Conservation (phyloP, 2,797 vertebrate genomes). For the Darevskia mixta region DNA sequence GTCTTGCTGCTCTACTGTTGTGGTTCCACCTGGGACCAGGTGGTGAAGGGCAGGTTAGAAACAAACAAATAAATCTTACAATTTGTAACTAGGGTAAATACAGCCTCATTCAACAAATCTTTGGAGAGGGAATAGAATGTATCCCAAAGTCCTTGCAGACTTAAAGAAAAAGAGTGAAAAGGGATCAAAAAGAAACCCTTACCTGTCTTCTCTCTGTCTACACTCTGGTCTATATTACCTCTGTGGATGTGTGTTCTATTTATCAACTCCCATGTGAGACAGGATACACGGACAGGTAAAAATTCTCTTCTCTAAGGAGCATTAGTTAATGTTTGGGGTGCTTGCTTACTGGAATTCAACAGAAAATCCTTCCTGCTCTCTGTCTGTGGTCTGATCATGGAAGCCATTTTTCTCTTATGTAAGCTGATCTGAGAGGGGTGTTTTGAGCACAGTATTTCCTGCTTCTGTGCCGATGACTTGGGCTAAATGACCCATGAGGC, state of each 20-base stretch:
- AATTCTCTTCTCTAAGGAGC: not conserved
- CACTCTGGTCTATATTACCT: constrained; percentile 8
- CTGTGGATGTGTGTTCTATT: not conserved
- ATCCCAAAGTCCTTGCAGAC: not conserved
- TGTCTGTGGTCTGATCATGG: constrained; percentile 1
- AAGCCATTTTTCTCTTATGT: constrained; percentile 9
- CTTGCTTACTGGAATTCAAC: not conserved
- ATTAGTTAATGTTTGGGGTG: not conserved
- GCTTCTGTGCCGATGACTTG: not conserved
- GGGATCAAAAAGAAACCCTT: not conserved
- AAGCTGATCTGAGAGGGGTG: not conserved
- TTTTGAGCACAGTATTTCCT: not conserved
- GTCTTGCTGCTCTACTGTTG: too few relatives aligned
- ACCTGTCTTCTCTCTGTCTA: not conserved
- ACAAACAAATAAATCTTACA: too few relatives aligned
- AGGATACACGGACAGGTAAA: not conserved
- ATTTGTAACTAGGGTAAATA: not conserved
- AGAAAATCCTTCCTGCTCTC: not conserved
- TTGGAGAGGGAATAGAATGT: not conserved
- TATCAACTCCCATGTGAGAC: not conserved
- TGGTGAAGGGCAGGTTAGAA: too few relatives aligned
- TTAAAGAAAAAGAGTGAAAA: constrained; percentile 31
- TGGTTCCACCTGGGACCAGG: too few relatives aligned
- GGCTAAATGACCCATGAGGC: not conserved
- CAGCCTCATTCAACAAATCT: not conserved